These are phyloP conservation scores for Glyphotaelius pellucidus DNA, from an alignment of 2,888 invertebrate species.

Conservation along the genomic window DNA sequence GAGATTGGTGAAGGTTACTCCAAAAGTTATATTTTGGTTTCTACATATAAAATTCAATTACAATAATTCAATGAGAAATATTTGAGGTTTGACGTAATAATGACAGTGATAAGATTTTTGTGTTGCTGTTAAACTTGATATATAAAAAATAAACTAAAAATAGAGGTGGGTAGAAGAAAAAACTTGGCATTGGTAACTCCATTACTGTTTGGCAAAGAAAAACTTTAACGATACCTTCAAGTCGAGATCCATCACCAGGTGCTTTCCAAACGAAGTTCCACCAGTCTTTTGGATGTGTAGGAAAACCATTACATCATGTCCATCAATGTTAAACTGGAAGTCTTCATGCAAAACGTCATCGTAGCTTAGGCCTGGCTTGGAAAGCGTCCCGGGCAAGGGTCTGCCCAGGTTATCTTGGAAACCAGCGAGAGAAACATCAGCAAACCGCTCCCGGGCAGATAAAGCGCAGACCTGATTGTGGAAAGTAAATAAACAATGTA, in stretches of 20 bases:
- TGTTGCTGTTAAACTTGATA: neutral
- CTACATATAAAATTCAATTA: neutral
- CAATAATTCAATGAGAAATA: neutral
- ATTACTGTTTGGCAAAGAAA: neutral
- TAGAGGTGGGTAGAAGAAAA: neutral
- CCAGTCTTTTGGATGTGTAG: conserved; percentile 99
- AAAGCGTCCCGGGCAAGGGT: conserved; percentile 76
- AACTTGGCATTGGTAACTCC: neutral
- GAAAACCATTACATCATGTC: conserved; percentile 97
- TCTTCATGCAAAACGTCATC: conserved; percentile 92
- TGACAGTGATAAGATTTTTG: neutral
- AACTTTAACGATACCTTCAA: conserved; percentile 74
- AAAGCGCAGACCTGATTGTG: conserved; percentile 83
- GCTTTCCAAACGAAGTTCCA: conserved; percentile 97
- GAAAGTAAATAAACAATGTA: conserved; percentile 55
- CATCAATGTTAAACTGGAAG: conserved; percentile 93
- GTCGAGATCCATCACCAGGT: conserved; percentile 96
- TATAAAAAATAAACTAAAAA: neutral
- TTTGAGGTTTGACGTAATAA: neutral
- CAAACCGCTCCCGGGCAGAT: conserved; percentile 80
- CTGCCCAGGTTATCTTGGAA: conserved; percentile 77
- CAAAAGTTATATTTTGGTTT: neutral
- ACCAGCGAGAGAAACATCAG: conserved; percentile 74
- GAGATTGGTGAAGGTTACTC: no score
- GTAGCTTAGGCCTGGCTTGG: conserved; percentile 86